Conservation (phyloP, 1,140 invertebrate species). For the Drosophila seguyi region DNA sequence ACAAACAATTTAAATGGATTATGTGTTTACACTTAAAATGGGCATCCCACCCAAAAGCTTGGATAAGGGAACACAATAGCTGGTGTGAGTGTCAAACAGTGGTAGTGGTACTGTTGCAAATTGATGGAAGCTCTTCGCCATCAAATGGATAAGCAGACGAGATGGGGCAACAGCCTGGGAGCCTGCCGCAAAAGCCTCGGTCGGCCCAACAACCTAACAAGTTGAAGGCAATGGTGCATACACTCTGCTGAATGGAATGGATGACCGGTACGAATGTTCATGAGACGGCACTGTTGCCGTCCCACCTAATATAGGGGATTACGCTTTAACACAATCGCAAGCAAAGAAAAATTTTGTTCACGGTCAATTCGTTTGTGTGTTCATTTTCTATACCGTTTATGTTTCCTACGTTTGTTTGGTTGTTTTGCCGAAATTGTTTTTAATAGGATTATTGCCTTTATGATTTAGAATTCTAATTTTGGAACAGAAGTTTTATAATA, state of each 20-base stretch:
- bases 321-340: constrained; percentile 39
- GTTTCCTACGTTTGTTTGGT: background rate
- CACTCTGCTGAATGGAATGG: constrained; percentile 9
- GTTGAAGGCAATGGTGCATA: constrained; percentile 62
- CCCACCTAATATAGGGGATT: constrained; percentile 57
- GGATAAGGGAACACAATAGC: background rate
- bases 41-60: constrained; percentile 30
- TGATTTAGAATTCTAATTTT: too few species aligned
- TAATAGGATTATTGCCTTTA: background rate
- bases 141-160: constrained; percentile 40
- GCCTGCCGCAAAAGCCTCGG: constrained; percentile 35
- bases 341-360: constrained; percentile 23
- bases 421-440: background rate
- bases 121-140: constrained; percentile 37
- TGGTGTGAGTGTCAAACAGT: constrained; percentile 26
- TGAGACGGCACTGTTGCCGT: constrained; percentile 19
- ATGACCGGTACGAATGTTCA: constrained; percentile 24
- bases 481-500: too few species aligned
- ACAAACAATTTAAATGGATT: constrained; percentile 82
- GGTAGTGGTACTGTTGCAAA: constrained; percentile 25
- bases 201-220: constrained; percentile 61
- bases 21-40: constrained; percentile 76
- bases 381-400: background rate
- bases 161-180: constrained; percentile 41
- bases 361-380: background rate